Conservation (phyloP, 35 echinoderm and acorn worm genomes). For the Stichopus chloronotus region DNA sequence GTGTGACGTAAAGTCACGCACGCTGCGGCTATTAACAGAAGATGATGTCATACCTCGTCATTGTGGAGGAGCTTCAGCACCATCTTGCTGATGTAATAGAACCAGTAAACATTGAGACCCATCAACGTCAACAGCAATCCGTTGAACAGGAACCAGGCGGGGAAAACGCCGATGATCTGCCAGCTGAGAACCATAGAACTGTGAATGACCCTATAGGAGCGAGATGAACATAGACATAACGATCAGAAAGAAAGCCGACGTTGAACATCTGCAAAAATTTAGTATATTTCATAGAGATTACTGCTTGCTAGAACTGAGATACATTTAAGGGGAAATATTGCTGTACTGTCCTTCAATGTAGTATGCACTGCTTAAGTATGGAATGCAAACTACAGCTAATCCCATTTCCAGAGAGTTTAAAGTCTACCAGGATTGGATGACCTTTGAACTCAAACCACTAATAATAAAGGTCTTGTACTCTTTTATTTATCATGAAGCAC, state of each 20-base stretch:
- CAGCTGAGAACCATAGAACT: conserved; percentile 39
- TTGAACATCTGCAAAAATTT: too few species aligned
- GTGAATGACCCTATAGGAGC: conserved; percentile 21
- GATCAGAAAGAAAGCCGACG: background rate
- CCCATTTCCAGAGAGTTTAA: too few species aligned
- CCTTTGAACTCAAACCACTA: too few species aligned
- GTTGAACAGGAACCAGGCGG: conserved; percentile 50
- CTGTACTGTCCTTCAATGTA: too few species aligned
- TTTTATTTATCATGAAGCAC: too few species aligned
- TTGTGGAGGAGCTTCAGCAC: background rate
- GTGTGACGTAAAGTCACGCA: background rate
- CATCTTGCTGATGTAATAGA: conserved; percentile 41
- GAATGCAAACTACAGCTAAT: too few species aligned
- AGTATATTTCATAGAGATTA: too few species aligned
- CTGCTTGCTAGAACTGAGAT: too few species aligned
- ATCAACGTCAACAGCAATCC: conserved; percentile 16
- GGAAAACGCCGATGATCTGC: conserved; percentile 35
- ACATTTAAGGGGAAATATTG: too few species aligned
- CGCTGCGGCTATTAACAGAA: background rate
- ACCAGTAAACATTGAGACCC: conserved; percentile 43
- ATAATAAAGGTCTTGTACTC: too few species aligned
- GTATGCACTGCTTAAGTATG: too few species aligned
- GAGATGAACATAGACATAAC: background rate
- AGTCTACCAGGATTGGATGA: too few species aligned
- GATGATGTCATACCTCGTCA: background rate